These are phyloP conservation scores for Seison nebaliae DNA, from an alignment of 1,140 invertebrate species.

Conservation along the genomic window DNA sequence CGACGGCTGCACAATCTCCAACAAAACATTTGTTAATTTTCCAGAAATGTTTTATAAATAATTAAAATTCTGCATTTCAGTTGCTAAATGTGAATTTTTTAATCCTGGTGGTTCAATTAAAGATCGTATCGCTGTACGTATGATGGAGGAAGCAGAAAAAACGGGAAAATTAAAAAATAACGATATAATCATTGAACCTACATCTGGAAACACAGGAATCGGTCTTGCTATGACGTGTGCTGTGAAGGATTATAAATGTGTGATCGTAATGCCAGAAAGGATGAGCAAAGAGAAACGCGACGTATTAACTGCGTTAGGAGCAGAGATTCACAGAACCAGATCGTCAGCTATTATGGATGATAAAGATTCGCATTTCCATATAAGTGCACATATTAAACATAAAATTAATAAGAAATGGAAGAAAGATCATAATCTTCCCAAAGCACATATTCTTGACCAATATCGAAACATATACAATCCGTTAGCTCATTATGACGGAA, in stretches of 20 bases:
- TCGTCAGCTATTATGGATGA: constrained; percentile 62
- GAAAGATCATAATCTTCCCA: too few relatives aligned
- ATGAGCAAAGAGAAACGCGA: constrained; percentile 85
- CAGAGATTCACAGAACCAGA: constrained; percentile 76
- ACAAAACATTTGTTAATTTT: too few relatives aligned
- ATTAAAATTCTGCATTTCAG: too few relatives aligned
- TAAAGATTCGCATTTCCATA: constrained; percentile 63
- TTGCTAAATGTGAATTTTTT: constrained; percentile 94
- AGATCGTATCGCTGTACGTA: constrained; percentile 69
- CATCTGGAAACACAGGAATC: constrained; percentile 46
- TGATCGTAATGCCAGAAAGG: constrained; percentile 94
- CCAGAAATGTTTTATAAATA: too few relatives aligned
- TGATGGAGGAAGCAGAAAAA: constrained; percentile 77
- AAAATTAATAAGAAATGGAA: constrained; percentile 22
- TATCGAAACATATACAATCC: constrained; percentile 66
- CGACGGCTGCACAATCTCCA: too few relatives aligned
- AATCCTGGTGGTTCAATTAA: constrained; percentile 94
- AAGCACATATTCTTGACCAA: constrained; percentile 71
- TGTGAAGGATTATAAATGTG: constrained; percentile 75
- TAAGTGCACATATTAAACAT: constrained; percentile 47
- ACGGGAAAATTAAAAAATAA: constrained; percentile 58
- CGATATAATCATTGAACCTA: constrained; percentile 73
- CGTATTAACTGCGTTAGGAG: constrained; percentile 56
- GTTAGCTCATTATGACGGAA: constrained; percentile 66
- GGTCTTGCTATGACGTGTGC: constrained; percentile 75